A percentile compares a stretch with the other conserved stretches of the same genome.
phyloP scores from a whole-genome alignment of 2,113 vertebrate species.

The Peucedramus taeniatus region DNA sequence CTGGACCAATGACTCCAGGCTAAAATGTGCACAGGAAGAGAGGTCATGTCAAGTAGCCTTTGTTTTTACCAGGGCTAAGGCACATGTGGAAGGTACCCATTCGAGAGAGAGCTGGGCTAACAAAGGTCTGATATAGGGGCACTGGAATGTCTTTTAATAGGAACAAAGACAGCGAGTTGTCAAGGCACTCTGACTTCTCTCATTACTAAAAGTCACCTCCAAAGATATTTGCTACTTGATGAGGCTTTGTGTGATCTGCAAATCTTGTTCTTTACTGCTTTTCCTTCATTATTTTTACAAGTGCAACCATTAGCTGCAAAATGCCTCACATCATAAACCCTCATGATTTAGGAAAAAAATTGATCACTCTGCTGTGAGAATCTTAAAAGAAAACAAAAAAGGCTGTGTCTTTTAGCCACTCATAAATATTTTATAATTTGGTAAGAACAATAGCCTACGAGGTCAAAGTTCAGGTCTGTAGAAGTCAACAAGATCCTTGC shows the following conservation, averaged over 20 bases:
- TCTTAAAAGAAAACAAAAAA: conserved; percentile 14
- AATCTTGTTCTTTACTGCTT: not conserved
- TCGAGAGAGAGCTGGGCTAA: not conserved
- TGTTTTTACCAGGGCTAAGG: not conserved
- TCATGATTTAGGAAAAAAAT: not conserved
- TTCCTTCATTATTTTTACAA: conserved; percentile 22
- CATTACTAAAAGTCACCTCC: not conserved
- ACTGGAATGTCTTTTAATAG: not conserved
- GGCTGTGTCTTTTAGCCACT: conserved; percentile 19
- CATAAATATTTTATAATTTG: conserved; percentile 65
- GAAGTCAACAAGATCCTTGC: conserved; percentile 1
- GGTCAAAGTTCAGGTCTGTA: conserved; percentile 53
- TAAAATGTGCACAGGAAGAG: conserved; percentile 16
- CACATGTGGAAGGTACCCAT: not conserved
- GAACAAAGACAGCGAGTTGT: not conserved
- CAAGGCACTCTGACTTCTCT: not conserved
- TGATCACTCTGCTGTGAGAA: conserved; percentile 13
- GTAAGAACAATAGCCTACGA: conserved; percentile 28
- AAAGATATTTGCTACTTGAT: not conserved
- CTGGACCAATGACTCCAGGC: conserved; percentile 19
- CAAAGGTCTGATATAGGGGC: not conserved
- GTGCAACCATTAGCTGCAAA: not conserved
- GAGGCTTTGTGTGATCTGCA: not conserved
- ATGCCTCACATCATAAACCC: conserved; percentile 15
- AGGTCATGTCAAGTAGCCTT: not conserved